phyloP scores from a whole-genome alignment of 2,888 invertebrate genomes.

The Spisula subtruncata region DNA sequence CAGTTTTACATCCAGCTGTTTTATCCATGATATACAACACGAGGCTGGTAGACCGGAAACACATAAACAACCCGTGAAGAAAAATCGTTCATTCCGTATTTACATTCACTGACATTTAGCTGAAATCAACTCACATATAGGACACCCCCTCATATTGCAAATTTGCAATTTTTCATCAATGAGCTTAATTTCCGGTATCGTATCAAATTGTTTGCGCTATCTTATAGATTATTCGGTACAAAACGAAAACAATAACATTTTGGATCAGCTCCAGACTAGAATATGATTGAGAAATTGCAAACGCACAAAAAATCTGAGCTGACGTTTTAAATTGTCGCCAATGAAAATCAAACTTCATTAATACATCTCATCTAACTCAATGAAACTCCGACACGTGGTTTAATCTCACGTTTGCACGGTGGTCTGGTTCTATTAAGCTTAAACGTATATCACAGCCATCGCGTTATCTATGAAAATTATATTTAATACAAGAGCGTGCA shows the following conservation, averaged over 20 bases:
- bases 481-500: background rate
- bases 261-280: background rate
- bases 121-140: background rate
- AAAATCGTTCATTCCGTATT: background rate
- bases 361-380: too few relatives aligned
- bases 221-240: background rate
- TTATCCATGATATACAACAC: background rate
- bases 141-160: background rate
- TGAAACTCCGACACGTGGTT: too few relatives aligned
- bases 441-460: too few relatives aligned
- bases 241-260: conserved; percentile 34
- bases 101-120: background rate
- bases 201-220: conserved; percentile 13
- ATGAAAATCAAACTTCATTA: conserved; percentile 23
- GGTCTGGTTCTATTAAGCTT: too few relatives aligned
- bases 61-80: background rate
- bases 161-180: conserved; percentile 22
- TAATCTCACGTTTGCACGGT: too few relatives aligned
- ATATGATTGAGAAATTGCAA: background rate
- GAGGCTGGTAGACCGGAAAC: background rate
- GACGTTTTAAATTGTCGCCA: background rate
- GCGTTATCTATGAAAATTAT: too few relatives aligned
- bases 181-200: conserved; percentile 32
- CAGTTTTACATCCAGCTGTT: background rate
- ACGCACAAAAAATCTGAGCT: background rate